Base-by-base conservation (phyloP, 2,888 invertebrate species). In the Gryllus longicercus region DNA sequence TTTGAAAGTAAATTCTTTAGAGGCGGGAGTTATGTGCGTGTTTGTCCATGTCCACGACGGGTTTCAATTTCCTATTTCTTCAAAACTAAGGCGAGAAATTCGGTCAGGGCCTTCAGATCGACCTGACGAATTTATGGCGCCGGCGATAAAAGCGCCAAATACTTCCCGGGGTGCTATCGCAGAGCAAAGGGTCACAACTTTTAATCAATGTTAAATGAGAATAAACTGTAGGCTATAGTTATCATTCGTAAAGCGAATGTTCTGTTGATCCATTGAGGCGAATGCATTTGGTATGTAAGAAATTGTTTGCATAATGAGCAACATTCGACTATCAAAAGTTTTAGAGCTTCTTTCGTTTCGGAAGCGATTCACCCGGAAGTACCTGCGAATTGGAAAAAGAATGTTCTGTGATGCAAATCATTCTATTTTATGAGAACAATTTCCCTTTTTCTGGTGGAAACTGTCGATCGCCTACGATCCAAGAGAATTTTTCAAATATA, bases 81-180 rank as follows among this genome's bases (percentile, higher is more conserved):
- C 63, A 5, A 18, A n/a, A n/a, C 63, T 14, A 63, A 63, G 63
- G 63, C 63, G 8, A 38, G 38, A 38, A 38, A 38, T 38, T 38
- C 38, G 63, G 63, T 63, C 63, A 63, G 16, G 63, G 63, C n/a
- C 63, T 0, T 16, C 14, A n/a, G 63, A 63, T 63, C 63, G 63
- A 63, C 63, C 63, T 63, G 63, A 18, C 11, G n/a, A 63, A 63
- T 63, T 63, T 63, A 63, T 63, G 63, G 63, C 12, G 63, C 63
- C 63, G 63, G n/a, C 63, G 63, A 63, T 63, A 63, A 63, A 63
- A n/a, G 14, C 63, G 63, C 63, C 63, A 63, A 63, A 63, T 63
- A 63, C 63, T 63, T 63, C 63, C 63, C 63, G 14, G 63, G 63
- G 63, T n/a, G n/a, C 63, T 63, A 18, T 63, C 11, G 63, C 63